phyloP scores from a whole-genome alignment of 2,888 invertebrate species.

The Rhimphoctona megacephalus region DNA sequence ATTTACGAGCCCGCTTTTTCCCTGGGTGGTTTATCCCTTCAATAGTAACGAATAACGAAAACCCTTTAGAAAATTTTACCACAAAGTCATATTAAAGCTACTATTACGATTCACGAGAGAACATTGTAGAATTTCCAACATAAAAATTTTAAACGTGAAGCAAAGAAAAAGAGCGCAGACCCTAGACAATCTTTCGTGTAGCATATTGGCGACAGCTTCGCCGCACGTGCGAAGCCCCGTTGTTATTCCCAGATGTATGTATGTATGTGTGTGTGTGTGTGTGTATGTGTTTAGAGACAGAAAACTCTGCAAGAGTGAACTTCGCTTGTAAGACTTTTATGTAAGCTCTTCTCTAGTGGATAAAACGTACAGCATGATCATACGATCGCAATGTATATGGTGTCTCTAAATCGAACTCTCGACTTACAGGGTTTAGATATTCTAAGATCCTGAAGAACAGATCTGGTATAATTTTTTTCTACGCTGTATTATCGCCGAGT shows the following conservation, averaged over 20 bases:
- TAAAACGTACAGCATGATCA: constrained; percentile 5
- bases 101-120: background rate
- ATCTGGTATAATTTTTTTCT: background rate
- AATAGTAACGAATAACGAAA: constrained; percentile 3
- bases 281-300: background rate
- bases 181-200: constrained; percentile 22
- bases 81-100: background rate
- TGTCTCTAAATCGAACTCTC: background rate
- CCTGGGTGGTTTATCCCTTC: background rate
- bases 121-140: background rate
- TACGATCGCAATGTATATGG: background rate
- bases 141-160: background rate
- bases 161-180: background rate
- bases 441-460: background rate
- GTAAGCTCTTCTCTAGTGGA: background rate
- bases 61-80: background rate
- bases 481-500: background rate
- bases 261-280: background rate
- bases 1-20: background rate
- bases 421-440: background rate
- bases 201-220: constrained; percentile 58
- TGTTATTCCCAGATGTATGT: constrained; percentile 44
- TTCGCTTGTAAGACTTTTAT: constrained; percentile 17
- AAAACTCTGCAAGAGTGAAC: constrained; percentile 26
- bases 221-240: constrained; percentile 62